Conservation (phyloP, 2,797 vertebrate genomes). For the Cottoperca gobio region DNA sequence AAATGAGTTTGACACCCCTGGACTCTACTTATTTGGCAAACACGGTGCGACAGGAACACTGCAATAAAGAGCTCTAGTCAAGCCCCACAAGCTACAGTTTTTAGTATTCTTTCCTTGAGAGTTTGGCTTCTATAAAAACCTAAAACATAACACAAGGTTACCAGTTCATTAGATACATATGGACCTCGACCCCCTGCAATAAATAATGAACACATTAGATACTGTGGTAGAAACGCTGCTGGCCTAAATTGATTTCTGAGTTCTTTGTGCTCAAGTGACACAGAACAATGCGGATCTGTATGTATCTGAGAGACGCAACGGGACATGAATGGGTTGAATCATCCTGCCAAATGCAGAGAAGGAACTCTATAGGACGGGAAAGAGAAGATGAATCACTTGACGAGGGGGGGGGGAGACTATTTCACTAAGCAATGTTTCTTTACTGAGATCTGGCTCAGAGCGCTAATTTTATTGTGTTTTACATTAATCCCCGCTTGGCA, state of each 20-base stretch:
- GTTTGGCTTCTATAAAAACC: background rate
- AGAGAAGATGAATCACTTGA: slow-evolving; percentile 55
- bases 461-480: slow-evolving; percentile 62
- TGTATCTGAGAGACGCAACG: slow-evolving; percentile 2
- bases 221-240: background rate
- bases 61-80: background rate
- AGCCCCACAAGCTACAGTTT: background rate
- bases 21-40: too few relatives aligned
- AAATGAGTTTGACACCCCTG: too few relatives aligned
- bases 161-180: background rate
- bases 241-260: background rate
- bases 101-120: background rate
- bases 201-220: background rate
- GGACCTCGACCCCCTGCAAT: background rate
- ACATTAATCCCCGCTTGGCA: slow-evolving; percentile 68
- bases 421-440: slow-evolving; percentile 43
- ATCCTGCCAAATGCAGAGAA: slow-evolving; percentile 39
- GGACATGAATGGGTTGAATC: slow-evolving; percentile 35
- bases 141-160: background rate
- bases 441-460: slow-evolving; percentile 49
- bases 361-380: slow-evolving; percentile 27
- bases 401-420: slow-evolving; percentile 12
- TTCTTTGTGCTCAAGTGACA: slow-evolving; percentile 13
- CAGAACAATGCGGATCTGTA: background rate
- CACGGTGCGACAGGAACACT: background rate